A percentile compares a stretch with the other conserved stretches of the same genome.
Conservation (phyloP, 2,797 vertebrate genomes). For the Dicrostonyx torquatus region DNA sequence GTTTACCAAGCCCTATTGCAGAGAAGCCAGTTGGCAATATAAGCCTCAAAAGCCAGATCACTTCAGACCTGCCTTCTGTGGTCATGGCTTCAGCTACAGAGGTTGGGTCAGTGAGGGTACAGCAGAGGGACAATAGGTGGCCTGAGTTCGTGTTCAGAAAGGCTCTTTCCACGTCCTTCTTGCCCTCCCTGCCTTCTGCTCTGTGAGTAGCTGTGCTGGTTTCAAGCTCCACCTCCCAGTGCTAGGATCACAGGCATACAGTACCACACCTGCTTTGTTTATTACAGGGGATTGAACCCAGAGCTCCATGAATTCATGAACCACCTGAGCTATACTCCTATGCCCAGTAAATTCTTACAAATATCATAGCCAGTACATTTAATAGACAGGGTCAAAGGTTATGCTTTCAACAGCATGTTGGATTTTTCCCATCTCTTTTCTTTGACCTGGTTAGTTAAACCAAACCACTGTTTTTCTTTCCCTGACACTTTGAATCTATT, state of each 20-base stretch:
- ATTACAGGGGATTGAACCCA: neutral
- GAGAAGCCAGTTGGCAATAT: neutral
- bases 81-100: neutral
- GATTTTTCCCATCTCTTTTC: neutral
- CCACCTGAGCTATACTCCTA: neutral
- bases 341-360: neutral
- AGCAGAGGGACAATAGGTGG: neutral
- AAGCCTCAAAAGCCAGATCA: neutral
- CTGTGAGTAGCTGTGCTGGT: neutral
- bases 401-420: neutral
- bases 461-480: neutral
- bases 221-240: neutral
- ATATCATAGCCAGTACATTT: neutral
- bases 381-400: neutral
- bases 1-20: no score
- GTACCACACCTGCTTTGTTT: no score
- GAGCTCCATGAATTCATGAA: neutral
- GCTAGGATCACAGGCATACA: neutral
- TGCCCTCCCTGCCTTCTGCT: neutral
- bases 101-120: neutral
- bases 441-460: neutral
- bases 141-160: neutral
- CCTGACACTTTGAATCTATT: neutral
- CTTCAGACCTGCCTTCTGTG: neutral
- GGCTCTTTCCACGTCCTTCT: accelerated